Evolutionary conservation across 2,888 invertebrate species (phyloP), one percentile per base, ranked within the genome.

Genomic region (Idaea straminata): DNA sequence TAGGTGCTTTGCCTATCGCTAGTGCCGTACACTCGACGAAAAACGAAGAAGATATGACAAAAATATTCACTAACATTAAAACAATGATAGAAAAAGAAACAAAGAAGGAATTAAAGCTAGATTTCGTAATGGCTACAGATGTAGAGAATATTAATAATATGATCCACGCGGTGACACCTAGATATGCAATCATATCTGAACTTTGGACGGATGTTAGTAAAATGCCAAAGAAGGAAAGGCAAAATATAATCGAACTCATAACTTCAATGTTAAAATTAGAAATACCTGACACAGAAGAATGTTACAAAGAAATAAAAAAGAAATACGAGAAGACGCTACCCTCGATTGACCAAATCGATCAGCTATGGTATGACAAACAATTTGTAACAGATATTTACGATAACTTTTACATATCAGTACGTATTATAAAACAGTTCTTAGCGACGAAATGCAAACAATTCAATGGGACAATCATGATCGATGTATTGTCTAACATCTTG

Each of bases 1-100:
- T 13, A 65, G 59, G 62, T 62, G 16, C 34, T 66, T 72, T 15
- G 69, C 66, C 4, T 6, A 58, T 58, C n/a, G 16, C 16, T 3
- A 16, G 58, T 58, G 58, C 16, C 4, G 15, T 15, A 6, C 58
- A 58, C 58, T 47, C 10, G 47, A 47, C 47, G 47, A 58, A 58
- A 58, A 15, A 16, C 15, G 15, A n/a, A 58, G 58, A n/a, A 13
- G 58, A 6, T 16, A 0, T 58, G 15, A 16, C 15, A 3, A 5
- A 58, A 15, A 0, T 58, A 58, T 7, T 58, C 15, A 5, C 13
- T 16, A 16, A n/a, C 15, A 15, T 58, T 5, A 58, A 58, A 58
- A 58, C 15, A 58, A 58, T 16, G n/a, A 58, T 58, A 15, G 58
- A 58, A 58, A 58, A 16, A 16, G 15, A 15, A 58, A 58, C 15